Evolutionary conservation across 2,888 invertebrate species (phyloP), one percentile per base, ranked within the genome.

Genomic region (Phrixothrix hirtus): DNA sequence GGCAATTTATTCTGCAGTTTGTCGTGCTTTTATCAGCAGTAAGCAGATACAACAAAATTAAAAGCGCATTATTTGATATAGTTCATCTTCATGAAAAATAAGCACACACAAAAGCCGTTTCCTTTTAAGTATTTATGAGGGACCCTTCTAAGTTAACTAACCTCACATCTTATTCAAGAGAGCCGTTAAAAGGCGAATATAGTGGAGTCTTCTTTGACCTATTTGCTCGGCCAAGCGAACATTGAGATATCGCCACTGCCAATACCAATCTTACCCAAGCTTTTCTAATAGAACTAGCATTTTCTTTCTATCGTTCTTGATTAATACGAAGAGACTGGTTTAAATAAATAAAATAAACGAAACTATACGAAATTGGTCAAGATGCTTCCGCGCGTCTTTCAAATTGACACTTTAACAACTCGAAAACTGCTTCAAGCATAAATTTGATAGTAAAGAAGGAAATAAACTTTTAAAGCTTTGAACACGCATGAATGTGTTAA

Each of bases 241-340:
- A 60, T 63, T 66, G 64, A 65, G 65, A 67, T 67, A 67, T 67
- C 65, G 62, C 49, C 62, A 58, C 50, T 63, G 63, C 63, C 64
- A 64, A 63, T 65, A 62, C 62, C 64, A 64, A 64, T 64, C 65
- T 60, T 51, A 38, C 47, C 54, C 39, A 29, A 35, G 54, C 49
- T 55, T 48, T 53, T 36, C 43, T 53, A 42, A 34, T 38, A 12
- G 16, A 27, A 53, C 53, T 13, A 27, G 25, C 17, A 10, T 17
- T 34, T 34, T 32, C 13, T 11, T 32, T 34, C 15, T 16, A 21
- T 17, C 5, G 2, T 21, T 29, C 6, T 31, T 31, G 31, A 31
- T 7, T 31, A 31, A 31, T 31, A 14, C n/a, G n/a, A n/a, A n/a
- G n/a, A n/a, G n/a, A n/a, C n/a, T n/a, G n/a, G n/a, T n/a, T n/a